phyloP scores from a whole-genome alignment of 1,140 invertebrate species.

The Rhizoglyphus robini region DNA sequence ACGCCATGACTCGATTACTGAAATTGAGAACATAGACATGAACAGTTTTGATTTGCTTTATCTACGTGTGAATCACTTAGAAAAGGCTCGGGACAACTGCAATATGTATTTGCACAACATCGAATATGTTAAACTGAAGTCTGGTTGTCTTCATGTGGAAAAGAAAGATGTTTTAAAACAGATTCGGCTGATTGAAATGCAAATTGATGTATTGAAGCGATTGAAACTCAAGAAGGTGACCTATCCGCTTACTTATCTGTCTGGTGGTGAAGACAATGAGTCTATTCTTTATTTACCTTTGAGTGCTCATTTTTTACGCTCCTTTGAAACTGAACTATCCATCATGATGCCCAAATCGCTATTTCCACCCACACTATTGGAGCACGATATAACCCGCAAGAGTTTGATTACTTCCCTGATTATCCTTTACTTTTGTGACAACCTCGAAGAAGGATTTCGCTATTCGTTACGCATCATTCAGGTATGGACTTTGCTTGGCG shows the following conservation, averaged over 20 bases:
- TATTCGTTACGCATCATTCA: constrained; percentile 9
- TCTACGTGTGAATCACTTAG: constrained; percentile 10
- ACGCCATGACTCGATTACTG: neutral
- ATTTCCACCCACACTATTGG: constrained; percentile 4
- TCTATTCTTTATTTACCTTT: neutral
- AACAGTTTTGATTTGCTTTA: constrained; percentile 1
- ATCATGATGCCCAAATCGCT: neutral
- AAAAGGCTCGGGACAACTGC: constrained; percentile 21
- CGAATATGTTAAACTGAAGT: neutral
- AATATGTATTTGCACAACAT: constrained; percentile 21
- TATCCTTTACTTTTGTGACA: neutral
- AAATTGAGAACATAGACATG: neutral
- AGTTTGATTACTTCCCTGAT: neutral
- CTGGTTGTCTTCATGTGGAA: constrained; percentile 16
- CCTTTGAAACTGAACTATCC: neutral
- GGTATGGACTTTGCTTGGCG: neutral
- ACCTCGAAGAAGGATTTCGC: constrained; percentile 9
- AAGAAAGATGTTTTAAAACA: constrained; percentile 23
- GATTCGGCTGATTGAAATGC: constrained; percentile 20
- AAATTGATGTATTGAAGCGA: constrained; percentile 20
- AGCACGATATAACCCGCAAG: neutral
- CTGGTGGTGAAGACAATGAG: neutral
- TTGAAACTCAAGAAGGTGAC: constrained; percentile 16
- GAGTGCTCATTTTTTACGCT: neutral
- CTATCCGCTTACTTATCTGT: neutral